Evolutionary conservation across 2,797 vertebrate species (phyloP).

Genomic region (Echiichthys vipera): DNA sequence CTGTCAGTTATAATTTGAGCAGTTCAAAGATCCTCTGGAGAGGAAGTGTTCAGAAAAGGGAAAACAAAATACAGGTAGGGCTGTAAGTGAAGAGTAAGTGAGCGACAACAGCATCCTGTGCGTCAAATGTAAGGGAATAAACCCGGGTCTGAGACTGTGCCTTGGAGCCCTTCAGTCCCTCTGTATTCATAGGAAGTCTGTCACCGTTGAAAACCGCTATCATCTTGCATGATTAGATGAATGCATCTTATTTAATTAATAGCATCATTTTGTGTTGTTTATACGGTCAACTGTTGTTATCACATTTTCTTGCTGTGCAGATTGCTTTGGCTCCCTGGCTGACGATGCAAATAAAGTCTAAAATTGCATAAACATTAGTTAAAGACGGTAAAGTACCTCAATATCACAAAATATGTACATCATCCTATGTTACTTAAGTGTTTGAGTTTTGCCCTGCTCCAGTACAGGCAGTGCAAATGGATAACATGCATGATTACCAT

Average conservation of each 20-base stretch:
- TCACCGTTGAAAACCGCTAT: neutral
- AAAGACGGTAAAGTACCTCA: too few species aligned
- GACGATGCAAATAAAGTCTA: too few species aligned
- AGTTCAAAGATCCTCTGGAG: constrained; percentile 65
- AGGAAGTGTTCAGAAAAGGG: constrained; percentile 47
- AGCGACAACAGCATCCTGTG: neutral
- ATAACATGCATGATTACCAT: neutral
- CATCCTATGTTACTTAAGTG: too few species aligned
- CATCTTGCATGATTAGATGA: neutral
- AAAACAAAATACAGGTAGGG: constrained; percentile 51
- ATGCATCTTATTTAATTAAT: neutral
- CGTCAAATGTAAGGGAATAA: constrained; percentile 15
- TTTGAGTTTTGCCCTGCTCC: too few species aligned
- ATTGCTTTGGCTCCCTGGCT: too few species aligned
- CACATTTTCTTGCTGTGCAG: too few species aligned
- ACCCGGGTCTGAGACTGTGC: neutral
- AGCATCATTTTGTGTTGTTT: too few species aligned
- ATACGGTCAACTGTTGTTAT: too few species aligned
- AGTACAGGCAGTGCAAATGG: too few species aligned
- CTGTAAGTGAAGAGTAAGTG: neutral
- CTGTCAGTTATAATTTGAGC: constrained; percentile 70
- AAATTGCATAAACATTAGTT: too few species aligned
- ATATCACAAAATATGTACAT: too few species aligned
- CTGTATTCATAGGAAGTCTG: neutral
- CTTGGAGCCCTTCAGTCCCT: neutral